Percentiles rank a stretch among this genome's conserved stretches.
Conservation (phyloP, 2,113 vertebrate species). For the Neotragus pygmaeus region DNA sequence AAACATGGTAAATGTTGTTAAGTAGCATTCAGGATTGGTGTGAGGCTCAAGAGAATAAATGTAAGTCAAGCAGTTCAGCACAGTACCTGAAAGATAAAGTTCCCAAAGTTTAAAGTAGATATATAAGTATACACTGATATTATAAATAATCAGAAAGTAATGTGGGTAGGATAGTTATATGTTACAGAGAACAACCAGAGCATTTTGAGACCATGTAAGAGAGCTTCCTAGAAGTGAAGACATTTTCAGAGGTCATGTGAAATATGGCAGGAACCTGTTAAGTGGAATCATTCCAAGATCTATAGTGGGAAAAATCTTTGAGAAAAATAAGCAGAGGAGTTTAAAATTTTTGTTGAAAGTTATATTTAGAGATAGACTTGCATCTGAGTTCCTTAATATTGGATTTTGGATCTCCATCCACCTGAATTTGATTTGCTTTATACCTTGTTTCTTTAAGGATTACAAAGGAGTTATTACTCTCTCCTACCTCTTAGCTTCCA, state of each 20-base stretch:
- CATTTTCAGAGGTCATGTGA: not conserved
- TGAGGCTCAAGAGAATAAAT: not conserved
- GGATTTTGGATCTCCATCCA: not conserved
- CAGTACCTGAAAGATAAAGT: not conserved
- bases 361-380: not conserved
- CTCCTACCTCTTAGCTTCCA: not conserved
- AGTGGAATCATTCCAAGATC: not conserved
- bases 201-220: not conserved
- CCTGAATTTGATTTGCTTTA: not conserved
- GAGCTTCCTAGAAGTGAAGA: not conserved
- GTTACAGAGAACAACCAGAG: not conserved
- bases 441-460: constrained; percentile 3
- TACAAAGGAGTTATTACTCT: not conserved
- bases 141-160: not conserved
- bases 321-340: not conserved
- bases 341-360: not conserved
- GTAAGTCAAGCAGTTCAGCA: not conserved
- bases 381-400: not conserved
- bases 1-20: not conserved
- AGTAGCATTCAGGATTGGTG: not conserved
- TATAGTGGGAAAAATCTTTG: not conserved
- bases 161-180: not conserved
- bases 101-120: not conserved
- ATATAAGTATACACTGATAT: not conserved
- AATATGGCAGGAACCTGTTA: not conserved